Base-by-base conservation (phyloP, 2,113 vertebrate species). In the Apteryx mantelli region DNA sequence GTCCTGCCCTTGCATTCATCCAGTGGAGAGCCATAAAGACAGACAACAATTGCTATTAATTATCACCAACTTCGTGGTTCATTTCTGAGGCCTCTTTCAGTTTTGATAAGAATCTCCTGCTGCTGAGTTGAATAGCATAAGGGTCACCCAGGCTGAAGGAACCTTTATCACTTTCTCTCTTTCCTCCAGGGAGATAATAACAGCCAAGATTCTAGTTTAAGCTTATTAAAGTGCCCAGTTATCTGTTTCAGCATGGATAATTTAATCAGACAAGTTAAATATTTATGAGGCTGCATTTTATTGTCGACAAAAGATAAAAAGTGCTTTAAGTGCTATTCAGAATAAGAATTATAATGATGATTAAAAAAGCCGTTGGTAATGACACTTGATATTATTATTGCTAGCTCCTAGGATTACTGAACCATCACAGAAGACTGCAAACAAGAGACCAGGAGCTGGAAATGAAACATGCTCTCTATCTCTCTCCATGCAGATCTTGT, bases 211-310 rank as follows among this genome's bases (percentile, higher is more conserved):
- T 95, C 92, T 73, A 68, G 53, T 89, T 89, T 82, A 95, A 96
- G 95, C 87, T 95, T 95, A 96, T 95, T 95, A 93, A 95, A 89
- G 86, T 28, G 38, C 36, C 38, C 25, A 65, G 82, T 86, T 97
- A 97, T 96, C 94, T 96, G 84, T 83, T 91, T 96, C 92, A 96
- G 89, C 77, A 79, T 66, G 69, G 95, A 82, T 94, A 97, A 93
- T 97, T 97, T 94, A 93, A 96, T 93, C 93, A 92, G 95, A 94
- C 30, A 89, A 94, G 81, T 96, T 97, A 97, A 98, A 98, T 98
- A 97, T 98, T 97, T 97, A 98, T 96, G 94, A 98, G 94, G 89
- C 73, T 96, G 86, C 81, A 74, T 78, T 86, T 95, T 95, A 95
- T 95, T 97, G 89, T 94, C 88, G 4, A 95, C 38, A 0, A 95